Evolutionary conservation across 2,888 invertebrate genomes (phyloP).

Genomic region (Lasioglossum calceatum): DNA sequence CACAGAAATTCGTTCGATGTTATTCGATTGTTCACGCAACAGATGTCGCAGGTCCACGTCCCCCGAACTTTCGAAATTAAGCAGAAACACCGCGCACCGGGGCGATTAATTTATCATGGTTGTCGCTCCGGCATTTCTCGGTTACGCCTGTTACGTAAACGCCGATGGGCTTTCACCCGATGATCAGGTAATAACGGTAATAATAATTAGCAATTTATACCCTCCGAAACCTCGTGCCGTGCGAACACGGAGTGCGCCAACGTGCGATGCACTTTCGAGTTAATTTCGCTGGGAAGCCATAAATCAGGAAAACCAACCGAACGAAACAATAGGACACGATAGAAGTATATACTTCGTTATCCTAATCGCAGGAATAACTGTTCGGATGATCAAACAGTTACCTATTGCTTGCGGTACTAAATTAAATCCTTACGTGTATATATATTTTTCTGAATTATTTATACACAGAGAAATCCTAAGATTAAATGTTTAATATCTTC

Average conservation of each 20-base stretch:
- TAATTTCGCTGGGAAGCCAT: neutral
- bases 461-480: too few species aligned
- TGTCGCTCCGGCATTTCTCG: neutral
- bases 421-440: too few species aligned
- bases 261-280: neutral
- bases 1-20: neutral
- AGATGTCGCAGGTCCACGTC: neutral
- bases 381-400: too few species aligned
- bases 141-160: neutral
- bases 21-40: neutral
- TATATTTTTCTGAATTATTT: too few species aligned
- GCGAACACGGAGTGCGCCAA: too few species aligned
- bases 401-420: too few species aligned
- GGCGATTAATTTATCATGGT: slow-evolving; percentile 4
- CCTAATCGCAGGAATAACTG: too few species aligned
- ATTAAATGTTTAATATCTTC: too few species aligned
- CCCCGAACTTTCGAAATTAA: slow-evolving; percentile 5
- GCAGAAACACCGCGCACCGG: neutral
- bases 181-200: slow-evolving; percentile 2
- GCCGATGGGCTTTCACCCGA: slow-evolving; percentile 4
- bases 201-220: slow-evolving; percentile 1
- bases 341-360: neutral
- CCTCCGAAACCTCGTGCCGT: neutral
- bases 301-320: neutral
- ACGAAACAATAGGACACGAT: neutral